Evolutionary conservation across 2,113 vertebrate species (phyloP).

Genomic region (Scolopax mira): DNA sequence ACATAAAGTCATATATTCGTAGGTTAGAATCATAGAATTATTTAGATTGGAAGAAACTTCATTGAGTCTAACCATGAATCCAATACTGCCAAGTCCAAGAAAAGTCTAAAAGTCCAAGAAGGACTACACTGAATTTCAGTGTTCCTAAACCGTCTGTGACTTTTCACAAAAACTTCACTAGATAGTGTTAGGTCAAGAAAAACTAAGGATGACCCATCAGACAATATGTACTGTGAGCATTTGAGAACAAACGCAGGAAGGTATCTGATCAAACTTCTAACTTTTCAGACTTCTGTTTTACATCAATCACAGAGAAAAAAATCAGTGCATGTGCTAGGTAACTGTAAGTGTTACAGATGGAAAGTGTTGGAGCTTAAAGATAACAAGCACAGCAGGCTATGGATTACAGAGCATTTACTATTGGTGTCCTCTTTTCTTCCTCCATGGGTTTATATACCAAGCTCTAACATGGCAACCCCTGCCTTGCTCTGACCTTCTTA

Average conservation of each 20-base stretch:
- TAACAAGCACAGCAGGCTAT: not conserved
- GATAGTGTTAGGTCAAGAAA: not conserved
- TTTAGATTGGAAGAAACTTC: not conserved
- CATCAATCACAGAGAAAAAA: not conserved
- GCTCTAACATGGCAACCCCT: not conserved
- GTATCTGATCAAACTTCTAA: not conserved
- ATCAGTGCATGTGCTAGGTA: not conserved
- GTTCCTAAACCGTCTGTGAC: not conserved
- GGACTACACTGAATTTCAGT: not conserved
- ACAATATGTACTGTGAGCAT: not conserved
- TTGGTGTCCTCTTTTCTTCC: rapidly evolving
- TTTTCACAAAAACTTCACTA: not conserved
- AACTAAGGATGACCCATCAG: not conserved
- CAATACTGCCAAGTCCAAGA: not conserved
- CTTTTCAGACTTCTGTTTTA: not conserved
- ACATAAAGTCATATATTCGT: not conserved
- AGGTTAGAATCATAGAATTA: not conserved
- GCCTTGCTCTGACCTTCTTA: not conserved
- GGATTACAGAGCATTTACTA: not conserved
- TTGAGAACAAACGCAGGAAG: not conserved
- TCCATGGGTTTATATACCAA: not conserved
- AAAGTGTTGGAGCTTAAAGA: not conserved
- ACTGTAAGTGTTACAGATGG: not conserved
- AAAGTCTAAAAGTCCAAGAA: not conserved
- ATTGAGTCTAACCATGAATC: not conserved